A percentile compares a stretch with the other conserved stretches of the same genome.
phyloP scores from a whole-genome alignment of 2,797 vertebrate genomes.

The Characodon lateralis region DNA sequence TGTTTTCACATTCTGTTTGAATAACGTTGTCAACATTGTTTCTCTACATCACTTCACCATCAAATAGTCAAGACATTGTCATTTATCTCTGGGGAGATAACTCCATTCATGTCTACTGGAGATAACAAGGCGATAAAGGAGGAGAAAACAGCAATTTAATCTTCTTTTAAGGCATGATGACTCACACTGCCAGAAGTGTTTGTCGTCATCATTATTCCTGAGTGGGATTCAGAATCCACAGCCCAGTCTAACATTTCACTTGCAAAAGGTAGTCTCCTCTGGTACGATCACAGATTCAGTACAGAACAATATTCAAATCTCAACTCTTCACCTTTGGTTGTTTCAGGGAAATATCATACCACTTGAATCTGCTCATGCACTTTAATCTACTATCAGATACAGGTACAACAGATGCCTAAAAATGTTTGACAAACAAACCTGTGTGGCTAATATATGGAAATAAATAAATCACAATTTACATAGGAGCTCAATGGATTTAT shows the following conservation, averaged over 20 bases:
- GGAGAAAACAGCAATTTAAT: constrained; percentile 54
- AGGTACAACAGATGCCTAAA: constrained; percentile 3
- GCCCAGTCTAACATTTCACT: constrained; percentile 65
- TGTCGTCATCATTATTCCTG: constrained; percentile 56
- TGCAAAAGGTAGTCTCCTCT: constrained; percentile 47
- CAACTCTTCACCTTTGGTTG: background rate
- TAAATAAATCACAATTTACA: constrained; percentile 23
- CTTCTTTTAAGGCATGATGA: constrained; percentile 64
- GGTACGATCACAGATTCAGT: constrained; percentile 29
- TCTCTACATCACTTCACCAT: constrained; percentile 18
- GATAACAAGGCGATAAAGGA: background rate
- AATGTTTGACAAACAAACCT: constrained; percentile 5
- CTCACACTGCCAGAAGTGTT: constrained; percentile 50
- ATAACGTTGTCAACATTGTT: constrained; percentile 12
- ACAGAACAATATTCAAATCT: constrained; percentile 1
- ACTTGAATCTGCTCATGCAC: constrained; percentile 5
- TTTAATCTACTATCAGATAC: background rate
- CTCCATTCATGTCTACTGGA: constrained; percentile 33
- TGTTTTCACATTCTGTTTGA: constrained; percentile 4
- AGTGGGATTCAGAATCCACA: constrained; percentile 48
- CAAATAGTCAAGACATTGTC: constrained; percentile 31
- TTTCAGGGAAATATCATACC: background rate
- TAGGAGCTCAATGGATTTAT: background rate
- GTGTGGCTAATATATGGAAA: constrained; percentile 13
- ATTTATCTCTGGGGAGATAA: constrained; percentile 37